Evolutionary conservation across 2,797 vertebrate species (phyloP), one percentile per base, ranked within the genome.

Genomic region (Harpagifer antarcticus): DNA sequence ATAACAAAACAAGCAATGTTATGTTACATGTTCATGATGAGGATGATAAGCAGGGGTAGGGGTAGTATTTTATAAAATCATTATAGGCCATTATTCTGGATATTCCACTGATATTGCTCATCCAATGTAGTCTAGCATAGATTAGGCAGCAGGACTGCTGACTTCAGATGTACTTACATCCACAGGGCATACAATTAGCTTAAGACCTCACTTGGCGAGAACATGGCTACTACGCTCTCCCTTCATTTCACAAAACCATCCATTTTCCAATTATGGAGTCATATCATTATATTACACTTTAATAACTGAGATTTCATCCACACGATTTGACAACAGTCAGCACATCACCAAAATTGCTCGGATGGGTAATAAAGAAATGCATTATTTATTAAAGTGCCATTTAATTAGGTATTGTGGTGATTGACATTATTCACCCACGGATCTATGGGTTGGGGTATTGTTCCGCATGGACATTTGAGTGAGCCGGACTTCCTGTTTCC

Each of bases 251-350:
- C 55, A 82, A 66, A 83, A 67, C 64, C 52, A 58, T 49, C 48
- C 61, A 81, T 83, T 90, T 90, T 84, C 66, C 82, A 88, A 75
- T 80, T 70, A 78, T 66, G 49, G 50, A 78, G 55, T 64, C 71
- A 81, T 89, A 78, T 84, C 83, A 90, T 89, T 71, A 74, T 74
- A 84, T 89, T 86, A 87, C 63, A 72, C 68, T 88, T 90, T 81
- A 74, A 81, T 82, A 89, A 88, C 62, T 74, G 62, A 89, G 62
- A 84, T 75, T 82, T 79, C 64, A 87, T 86, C 70, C 74, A 89
- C 68, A 91, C 66, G 63, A 72, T 86, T 86, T 77, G 56, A 74
- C 56, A 66, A 81, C 50, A 72, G 74, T 84, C 78, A 76, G 82
- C 78, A 72, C 72, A 84, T 73, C 40, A 74, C 16, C 50, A 64